Conservation (phyloP, 2,888 invertebrate genomes). For the Halictus ligatus region DNA sequence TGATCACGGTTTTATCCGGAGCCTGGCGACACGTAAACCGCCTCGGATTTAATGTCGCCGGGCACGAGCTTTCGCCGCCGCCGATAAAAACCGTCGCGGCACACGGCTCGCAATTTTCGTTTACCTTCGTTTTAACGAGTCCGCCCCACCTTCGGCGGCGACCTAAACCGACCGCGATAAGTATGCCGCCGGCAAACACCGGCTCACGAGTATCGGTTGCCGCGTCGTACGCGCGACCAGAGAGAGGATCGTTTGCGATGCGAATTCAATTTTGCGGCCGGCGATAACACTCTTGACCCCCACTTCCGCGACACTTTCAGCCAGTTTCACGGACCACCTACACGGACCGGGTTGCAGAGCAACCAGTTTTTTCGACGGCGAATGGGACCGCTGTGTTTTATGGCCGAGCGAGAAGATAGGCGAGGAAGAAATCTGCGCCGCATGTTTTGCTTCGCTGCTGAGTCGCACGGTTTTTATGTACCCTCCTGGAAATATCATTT, state of each 20-base stretch:
- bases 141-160: neutral
- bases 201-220: neutral
- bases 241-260: constrained; percentile 1
- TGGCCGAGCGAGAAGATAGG: neutral
- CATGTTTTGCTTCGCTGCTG: neutral
- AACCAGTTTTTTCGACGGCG: neutral
- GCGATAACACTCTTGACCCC: neutral
- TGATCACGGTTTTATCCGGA: constrained; percentile 20
- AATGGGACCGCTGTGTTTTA: constrained; percentile 1
- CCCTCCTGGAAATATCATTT: neutral
- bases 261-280: constrained; percentile 32
- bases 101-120: constrained; percentile 43
- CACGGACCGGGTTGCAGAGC: neutral
- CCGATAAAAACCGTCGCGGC: constrained; percentile 34
- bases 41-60: constrained; percentile 36
- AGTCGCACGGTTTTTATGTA: neutral
- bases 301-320: neutral
- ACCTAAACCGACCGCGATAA: constrained; percentile 33
- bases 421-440: neutral
- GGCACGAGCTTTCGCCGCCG: constrained; percentile 32
- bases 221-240: neutral
- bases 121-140: constrained; percentile 28
- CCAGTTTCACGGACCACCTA: neutral
- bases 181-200: neutral
- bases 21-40: constrained; percentile 35